Evolutionary conservation across 2,888 invertebrate genomes (phyloP), one percentile per base, ranked within the genome.

Genomic region (Itoplectis maculator): DNA sequence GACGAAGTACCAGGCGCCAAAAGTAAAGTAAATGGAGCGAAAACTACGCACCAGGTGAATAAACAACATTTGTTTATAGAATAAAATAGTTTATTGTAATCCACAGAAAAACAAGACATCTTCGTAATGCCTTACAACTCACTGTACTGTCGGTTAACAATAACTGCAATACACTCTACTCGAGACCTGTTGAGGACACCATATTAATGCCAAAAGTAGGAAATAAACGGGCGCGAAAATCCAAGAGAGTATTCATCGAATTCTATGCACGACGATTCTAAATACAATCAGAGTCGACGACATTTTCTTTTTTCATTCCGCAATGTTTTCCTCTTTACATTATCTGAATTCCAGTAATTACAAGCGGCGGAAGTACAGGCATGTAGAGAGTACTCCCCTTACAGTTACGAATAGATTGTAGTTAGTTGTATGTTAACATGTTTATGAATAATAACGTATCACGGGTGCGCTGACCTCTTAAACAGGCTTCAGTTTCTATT

Each of bases 81-180:
- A 92, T 92, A 92, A 92, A 92, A 92, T 92, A 92, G 92, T 92
- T 91, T 92, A 92, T 92, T 92, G 89, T 91, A 91, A 92, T 92
- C 88, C 92, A 92, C 92, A 92, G 91, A 88, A 90, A 92, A 91
- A 91, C 91, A 90, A 90, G 91, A 91, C 92, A 91, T 91, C 89
- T 87, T 84, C 88, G 56, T 86, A 86, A 91, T 91, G 91, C 88
- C 91, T 91, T 89, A 90, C 89, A 88, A 92, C 90, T 91, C 90
- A 91, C 91, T 90, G 89, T 90, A 88, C 88, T 88, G 88, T 90
- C 92, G 89, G 88, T 91, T 90, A 91, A 90, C 91, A 91, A 91
- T 89, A 90, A 88, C 88, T 90, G 90, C 88, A 88, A 86, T 90
- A 91, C 87, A 87, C 86, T 88, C 86, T 87, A 86, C 79, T 86